A percentile compares a stretch with the other conserved stretches of the same genome.
Conservation (phyloP, 2,797 vertebrate genomes). For the Pelodytes ibericus region DNA sequence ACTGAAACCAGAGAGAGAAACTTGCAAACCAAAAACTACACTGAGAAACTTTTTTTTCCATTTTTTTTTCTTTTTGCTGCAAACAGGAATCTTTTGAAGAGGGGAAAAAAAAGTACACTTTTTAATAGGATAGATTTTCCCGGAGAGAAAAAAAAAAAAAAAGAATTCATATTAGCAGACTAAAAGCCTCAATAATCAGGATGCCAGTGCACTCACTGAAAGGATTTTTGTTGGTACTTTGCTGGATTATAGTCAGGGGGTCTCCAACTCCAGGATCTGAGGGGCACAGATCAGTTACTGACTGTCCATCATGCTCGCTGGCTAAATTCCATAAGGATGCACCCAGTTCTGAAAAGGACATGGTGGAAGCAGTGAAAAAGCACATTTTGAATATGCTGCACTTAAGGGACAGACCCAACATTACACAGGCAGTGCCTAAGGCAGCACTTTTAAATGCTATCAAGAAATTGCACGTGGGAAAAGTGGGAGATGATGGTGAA, state of each 20-base stretch:
- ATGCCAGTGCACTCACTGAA: slow-evolving; percentile 81
- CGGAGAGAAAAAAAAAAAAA: slow-evolving; percentile 38
- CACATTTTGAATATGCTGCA: slow-evolving; percentile 97
- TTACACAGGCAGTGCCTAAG: slow-evolving; percentile 89
- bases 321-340: slow-evolving; percentile 80
- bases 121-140: slow-evolving; percentile 51
- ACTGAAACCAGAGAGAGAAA: slow-evolving; percentile 73
- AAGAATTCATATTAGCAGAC: slow-evolving; percentile 68
- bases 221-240: slow-evolving; percentile 77
- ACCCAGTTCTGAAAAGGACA: slow-evolving; percentile 79
- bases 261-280: slow-evolving; percentile 79
- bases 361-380: slow-evolving; percentile 94
- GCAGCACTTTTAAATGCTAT: slow-evolving; percentile 91
- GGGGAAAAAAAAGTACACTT: slow-evolving; percentile 62
- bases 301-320: slow-evolving; percentile 86
- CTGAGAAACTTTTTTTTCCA: slow-evolving; percentile 72
- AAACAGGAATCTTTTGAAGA: slow-evolving; percentile 77
- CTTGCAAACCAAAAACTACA: slow-evolving; percentile 78
- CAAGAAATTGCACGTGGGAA: slow-evolving; percentile 88
- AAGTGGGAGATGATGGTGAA: slow-evolving; percentile 85
- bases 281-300: slow-evolving; percentile 70
- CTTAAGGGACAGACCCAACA: slow-evolving; percentile 89
- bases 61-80: slow-evolving; percentile 72
- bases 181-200: slow-evolving; percentile 74
- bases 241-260: slow-evolving; percentile 78